These are phyloP conservation scores for Heterochromis multidens DNA, from an alignment of 2,113 vertebrate species.

Conservation along the genomic window DNA sequence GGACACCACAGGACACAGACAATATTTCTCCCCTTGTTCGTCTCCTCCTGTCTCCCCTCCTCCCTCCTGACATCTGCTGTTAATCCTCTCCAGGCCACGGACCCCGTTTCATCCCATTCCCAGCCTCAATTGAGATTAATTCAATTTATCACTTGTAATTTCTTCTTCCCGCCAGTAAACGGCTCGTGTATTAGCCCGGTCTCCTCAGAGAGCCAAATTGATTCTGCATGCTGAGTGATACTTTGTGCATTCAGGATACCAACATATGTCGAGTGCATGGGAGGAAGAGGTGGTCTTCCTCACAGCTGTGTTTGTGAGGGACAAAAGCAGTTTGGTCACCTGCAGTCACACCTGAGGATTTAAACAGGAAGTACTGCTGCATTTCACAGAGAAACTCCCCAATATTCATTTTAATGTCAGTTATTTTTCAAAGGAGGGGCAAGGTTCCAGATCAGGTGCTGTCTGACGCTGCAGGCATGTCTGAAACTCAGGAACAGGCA, in stretches of 20 bases:
- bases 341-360: neutral
- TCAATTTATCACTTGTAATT: constrained; percentile 29
- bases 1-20: neutral
- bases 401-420: neutral
- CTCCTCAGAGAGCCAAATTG: neutral
- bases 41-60: neutral
- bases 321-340: neutral
- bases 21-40: neutral
- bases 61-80: neutral
- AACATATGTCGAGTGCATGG: neutral
- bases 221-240: neutral
- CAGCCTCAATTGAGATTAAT: constrained; percentile 10
- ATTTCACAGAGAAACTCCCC: neutral
- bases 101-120: neutral
- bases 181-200: neutral
- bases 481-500: too few relatives aligned
- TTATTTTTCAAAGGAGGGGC: too few relatives aligned
- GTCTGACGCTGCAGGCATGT: too few relatives aligned
- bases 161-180: neutral
- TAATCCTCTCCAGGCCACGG: constrained; percentile 11
- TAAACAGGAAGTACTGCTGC: neutral
- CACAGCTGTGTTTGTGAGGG: neutral
- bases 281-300: neutral
- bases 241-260: neutral
- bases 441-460: neutral